Evolutionary conservation across 2,113 vertebrate genomes (phyloP).

Genomic region (Poeciliopsis retropinna): DNA sequence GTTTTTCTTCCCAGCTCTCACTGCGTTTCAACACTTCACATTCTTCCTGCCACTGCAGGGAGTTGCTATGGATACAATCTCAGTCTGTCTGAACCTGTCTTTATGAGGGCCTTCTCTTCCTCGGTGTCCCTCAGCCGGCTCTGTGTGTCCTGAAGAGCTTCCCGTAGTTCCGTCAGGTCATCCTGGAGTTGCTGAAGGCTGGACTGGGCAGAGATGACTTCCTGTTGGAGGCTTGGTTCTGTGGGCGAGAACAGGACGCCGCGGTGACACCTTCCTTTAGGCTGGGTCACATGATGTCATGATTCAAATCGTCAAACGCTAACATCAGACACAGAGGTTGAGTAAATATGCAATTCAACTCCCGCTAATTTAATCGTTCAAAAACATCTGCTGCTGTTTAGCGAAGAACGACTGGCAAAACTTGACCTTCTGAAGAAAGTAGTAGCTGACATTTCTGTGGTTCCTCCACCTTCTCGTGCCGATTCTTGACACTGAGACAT

Average conservation of each 20-base stretch:
- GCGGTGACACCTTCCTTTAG: neutral
- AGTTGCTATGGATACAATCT: neutral
- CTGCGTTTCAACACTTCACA: no score
- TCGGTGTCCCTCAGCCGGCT: constrained; percentile 79
- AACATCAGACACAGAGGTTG: no score
- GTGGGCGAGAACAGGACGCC: constrained; percentile 22
- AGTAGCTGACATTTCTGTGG: constrained; percentile 60
- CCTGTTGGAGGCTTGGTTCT: constrained; percentile 79
- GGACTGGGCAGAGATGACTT: constrained; percentile 79
- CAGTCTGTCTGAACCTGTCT: constrained; percentile 75
- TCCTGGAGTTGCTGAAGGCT: constrained; percentile 81
- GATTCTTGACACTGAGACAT: constrained; percentile 79
- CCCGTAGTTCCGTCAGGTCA: constrained; percentile 82
- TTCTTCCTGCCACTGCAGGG: no score
- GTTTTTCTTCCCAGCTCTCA: no score
- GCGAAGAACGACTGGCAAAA: neutral
- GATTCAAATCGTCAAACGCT: no score
- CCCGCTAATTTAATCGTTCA: no score
- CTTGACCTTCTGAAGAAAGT: constrained; percentile 81
- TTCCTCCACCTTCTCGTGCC: constrained; percentile 85
- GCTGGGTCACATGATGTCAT: no score
- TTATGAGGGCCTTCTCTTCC: constrained; percentile 74
- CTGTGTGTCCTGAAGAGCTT: constrained; percentile 79
- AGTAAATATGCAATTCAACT: no score
- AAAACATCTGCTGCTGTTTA: no score